phyloP scores from a whole-genome alignment of 2,113 vertebrate genomes.

The Epinephelus lanceolatus region DNA sequence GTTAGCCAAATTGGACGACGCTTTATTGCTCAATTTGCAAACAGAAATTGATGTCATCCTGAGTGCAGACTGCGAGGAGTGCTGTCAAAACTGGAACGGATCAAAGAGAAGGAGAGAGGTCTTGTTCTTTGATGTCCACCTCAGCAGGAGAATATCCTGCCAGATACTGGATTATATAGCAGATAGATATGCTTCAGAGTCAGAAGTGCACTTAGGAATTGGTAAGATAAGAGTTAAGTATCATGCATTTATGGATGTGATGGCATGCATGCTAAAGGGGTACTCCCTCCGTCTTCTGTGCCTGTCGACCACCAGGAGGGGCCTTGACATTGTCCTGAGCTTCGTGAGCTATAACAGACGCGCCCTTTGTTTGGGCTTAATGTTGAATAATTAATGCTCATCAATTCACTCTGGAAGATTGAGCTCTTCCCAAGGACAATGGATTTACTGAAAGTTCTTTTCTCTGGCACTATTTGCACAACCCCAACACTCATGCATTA shows the following conservation, averaged over 20 bases:
- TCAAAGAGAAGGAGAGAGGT: conserved; percentile 21
- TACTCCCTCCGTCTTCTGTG: neutral
- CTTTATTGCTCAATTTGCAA: conserved; percentile 33
- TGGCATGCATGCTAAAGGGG: conserved; percentile 33
- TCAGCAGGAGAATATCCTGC: conserved; percentile 1
- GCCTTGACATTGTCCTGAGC: neutral
- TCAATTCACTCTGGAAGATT: conserved; percentile 62
- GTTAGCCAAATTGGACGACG: conserved; percentile 16
- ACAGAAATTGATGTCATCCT: neutral
- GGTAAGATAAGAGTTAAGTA: conserved; percentile 1
- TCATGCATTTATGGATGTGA: conserved; percentile 51
- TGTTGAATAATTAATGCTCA: conserved; percentile 76
- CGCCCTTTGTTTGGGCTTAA: conserved; percentile 48
- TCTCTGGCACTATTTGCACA: conserved; percentile 45
- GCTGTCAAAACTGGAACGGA: conserved; percentile 10
- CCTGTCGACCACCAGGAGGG: conserved; percentile 19
- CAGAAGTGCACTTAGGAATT: conserved; percentile 23
- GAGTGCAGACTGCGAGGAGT: conserved; percentile 6
- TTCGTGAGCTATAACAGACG: conserved; percentile 22
- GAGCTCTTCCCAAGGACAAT: conserved; percentile 67
- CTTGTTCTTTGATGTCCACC: conserved; percentile 20
- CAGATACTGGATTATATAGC: conserved; percentile 5
- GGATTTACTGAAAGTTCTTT: conserved; percentile 61
- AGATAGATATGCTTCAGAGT: neutral
- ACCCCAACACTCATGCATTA: conserved; percentile 40